Evolutionary conservation across 2,113 vertebrate genomes (phyloP).

Genomic region (Apteryx owenii): DNA sequence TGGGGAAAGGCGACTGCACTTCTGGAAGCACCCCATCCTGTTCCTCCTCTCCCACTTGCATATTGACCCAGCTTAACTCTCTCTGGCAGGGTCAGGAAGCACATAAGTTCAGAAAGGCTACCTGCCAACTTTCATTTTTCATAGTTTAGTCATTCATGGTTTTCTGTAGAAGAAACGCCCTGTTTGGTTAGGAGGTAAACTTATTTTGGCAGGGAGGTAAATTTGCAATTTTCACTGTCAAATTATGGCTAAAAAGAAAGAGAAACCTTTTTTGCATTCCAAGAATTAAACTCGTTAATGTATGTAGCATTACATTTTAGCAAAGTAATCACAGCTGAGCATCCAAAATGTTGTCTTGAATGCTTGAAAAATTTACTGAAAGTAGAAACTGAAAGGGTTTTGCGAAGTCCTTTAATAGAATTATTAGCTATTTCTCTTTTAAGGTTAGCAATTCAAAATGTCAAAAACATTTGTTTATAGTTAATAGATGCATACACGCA

Average conservation of each 20-base stretch:
- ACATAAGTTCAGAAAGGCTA: constrained; percentile 43
- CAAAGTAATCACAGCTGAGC: constrained; percentile 72
- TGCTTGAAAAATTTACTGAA: constrained; percentile 46
- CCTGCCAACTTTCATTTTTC: constrained; percentile 63
- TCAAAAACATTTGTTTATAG: neutral
- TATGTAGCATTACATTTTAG: constrained; percentile 74
- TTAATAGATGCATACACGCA: neutral
- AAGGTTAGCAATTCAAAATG: constrained; percentile 10
- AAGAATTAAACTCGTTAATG: constrained; percentile 76
- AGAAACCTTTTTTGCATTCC: constrained; percentile 67
- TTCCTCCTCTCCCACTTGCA: neutral
- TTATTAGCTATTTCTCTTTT: no score
- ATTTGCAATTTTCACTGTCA: constrained; percentile 59
- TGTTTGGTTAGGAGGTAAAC: constrained; percentile 66
- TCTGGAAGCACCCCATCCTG: constrained; percentile 16
- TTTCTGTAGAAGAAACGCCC: constrained; percentile 57
- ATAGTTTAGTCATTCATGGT: constrained; percentile 61
- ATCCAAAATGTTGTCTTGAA: constrained; percentile 69
- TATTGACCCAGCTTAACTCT: constrained; percentile 44
- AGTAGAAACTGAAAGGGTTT: constrained; percentile 44
- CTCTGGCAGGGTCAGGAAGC: constrained; percentile 53
- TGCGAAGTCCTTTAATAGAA: constrained; percentile 3
- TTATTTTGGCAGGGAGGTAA: constrained; percentile 71
- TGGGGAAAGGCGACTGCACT: neutral
- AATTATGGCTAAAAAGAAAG: constrained; percentile 72